These are phyloP conservation scores for Sitta europaea DNA, from an alignment of 2,113 vertebrate genomes.

Conservation along the genomic window DNA sequence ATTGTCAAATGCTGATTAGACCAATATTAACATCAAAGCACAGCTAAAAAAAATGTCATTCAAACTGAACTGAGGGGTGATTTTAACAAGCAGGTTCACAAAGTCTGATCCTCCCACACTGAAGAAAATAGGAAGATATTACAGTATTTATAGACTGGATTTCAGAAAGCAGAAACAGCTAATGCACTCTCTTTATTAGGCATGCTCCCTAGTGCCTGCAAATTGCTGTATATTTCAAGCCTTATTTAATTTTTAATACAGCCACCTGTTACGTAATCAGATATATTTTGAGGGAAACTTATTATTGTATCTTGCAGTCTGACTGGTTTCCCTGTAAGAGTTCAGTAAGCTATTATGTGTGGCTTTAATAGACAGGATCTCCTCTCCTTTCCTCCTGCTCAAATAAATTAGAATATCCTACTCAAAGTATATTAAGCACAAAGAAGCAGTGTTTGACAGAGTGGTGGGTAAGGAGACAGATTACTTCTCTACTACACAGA, in stretches of 20 bases:
- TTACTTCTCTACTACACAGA: not conserved
- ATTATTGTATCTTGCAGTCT: constrained; percentile 2
- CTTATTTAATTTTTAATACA: constrained; percentile 64
- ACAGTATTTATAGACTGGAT: constrained; percentile 38
- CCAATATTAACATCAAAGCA: not conserved
- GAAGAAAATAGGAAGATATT: constrained; percentile 42
- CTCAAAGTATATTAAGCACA: not conserved
- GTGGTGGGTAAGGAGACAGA: not conserved
- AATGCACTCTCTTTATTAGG: constrained; percentile 56
- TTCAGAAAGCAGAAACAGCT: constrained; percentile 35
- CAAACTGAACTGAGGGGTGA: not conserved
- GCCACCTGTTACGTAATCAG: not conserved
- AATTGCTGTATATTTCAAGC: constrained; percentile 57
- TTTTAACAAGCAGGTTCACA: constrained; percentile 16
- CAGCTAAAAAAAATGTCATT: not conserved
- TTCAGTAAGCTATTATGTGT: not conserved
- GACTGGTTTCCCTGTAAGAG: constrained; percentile 27
- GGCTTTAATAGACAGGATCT: constrained; percentile 9
- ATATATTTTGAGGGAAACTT: constrained; percentile 26
- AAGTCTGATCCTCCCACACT: not conserved
- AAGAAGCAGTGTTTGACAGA: not conserved
- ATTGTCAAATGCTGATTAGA: not conserved
- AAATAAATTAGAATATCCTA: not conserved
- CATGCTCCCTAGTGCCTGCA: constrained; percentile 7
- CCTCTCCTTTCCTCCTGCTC: not conserved